A percentile compares a stretch with the other conserved stretches of the same genome.
Conservation (phyloP, 2,113 vertebrate genomes). For the Trinectes maculatus region DNA sequence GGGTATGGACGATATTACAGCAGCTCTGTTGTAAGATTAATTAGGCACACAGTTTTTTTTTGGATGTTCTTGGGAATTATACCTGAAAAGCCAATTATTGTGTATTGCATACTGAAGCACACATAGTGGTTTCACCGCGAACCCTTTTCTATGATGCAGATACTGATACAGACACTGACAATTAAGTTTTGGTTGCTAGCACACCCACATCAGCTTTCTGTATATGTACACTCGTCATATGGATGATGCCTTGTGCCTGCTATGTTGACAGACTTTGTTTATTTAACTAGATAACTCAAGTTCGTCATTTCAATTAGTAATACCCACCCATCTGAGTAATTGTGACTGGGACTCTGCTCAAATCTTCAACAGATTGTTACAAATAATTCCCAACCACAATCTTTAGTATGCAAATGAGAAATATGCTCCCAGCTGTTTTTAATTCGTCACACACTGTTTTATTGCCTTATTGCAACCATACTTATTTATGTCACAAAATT, state of each 20-base stretch:
- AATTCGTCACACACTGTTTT: too few relatives aligned
- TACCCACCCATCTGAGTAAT: background rate
- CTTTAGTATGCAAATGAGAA: background rate
- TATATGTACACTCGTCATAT: slow-evolving; percentile 25
- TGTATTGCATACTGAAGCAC: slow-evolving; percentile 12
- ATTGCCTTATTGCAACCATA: background rate
- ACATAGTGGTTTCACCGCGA: background rate
- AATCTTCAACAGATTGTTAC: background rate
- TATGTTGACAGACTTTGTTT: background rate
- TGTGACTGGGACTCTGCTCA: background rate
- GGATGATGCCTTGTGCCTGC: background rate
- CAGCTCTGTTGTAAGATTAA: slow-evolving; percentile 27
- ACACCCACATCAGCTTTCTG: background rate
- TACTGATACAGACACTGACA: background rate
- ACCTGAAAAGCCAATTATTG: slow-evolving; percentile 36
- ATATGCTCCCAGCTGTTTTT: background rate
- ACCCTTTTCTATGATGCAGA: background rate
- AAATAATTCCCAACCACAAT: background rate
- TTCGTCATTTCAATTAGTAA: too few relatives aligned
- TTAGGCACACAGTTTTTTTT: slow-evolving; percentile 25
- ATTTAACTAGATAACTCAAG: too few relatives aligned
- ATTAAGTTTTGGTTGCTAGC: background rate
- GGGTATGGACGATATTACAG: slow-evolving; percentile 3
- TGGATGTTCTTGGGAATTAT: slow-evolving; percentile 18
- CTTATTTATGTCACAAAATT: too few relatives aligned